Conservation (phyloP, 2,888 invertebrate species). For the Hypena proboscidalis region DNA sequence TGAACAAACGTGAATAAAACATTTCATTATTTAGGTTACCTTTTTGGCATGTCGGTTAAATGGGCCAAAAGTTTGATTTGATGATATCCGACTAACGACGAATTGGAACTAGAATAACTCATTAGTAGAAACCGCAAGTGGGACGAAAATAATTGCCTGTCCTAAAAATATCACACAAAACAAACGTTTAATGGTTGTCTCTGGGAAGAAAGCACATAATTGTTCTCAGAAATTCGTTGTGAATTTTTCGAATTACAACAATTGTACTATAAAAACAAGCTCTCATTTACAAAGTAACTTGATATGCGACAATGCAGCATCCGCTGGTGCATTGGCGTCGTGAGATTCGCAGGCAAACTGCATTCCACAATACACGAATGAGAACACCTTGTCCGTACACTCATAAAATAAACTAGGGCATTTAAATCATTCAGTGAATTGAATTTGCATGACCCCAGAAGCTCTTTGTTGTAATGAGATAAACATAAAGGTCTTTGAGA, state of each 20-base stretch:
- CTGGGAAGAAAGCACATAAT: not conserved
- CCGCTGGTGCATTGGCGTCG: slow-evolving; percentile 4
- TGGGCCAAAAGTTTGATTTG: slow-evolving; percentile 24
- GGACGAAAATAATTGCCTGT: slow-evolving; percentile 7
- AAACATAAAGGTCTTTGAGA: slow-evolving; percentile 32
- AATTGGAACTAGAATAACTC: slow-evolving; percentile 16
- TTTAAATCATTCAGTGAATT: slow-evolving; percentile 36
- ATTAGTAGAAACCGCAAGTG: slow-evolving; percentile 16
- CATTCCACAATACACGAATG: slow-evolving; percentile 32
- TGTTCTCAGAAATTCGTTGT: too few species aligned
- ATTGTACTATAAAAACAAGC: too few species aligned
- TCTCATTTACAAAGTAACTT: slow-evolving; percentile 1
- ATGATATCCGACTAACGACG: slow-evolving; percentile 19
- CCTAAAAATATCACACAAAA: not conserved
- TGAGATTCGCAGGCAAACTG: slow-evolving; percentile 32
- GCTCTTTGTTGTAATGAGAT: slow-evolving; percentile 34
- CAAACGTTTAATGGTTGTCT: not conserved
- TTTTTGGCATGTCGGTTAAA: slow-evolving; percentile 32
- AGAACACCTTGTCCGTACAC: slow-evolving; percentile 7
- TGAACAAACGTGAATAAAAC: slow-evolving; percentile 14
- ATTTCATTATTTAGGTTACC: slow-evolving; percentile 27
- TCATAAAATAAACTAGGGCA: slow-evolving; percentile 29
- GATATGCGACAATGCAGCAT: slow-evolving; percentile 14
- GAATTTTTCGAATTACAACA: too few species aligned
- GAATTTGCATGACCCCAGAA: slow-evolving; percentile 29